phyloP scores from a whole-genome alignment of 2,797 vertebrate genomes.

The Eidolon dupreanum region DNA sequence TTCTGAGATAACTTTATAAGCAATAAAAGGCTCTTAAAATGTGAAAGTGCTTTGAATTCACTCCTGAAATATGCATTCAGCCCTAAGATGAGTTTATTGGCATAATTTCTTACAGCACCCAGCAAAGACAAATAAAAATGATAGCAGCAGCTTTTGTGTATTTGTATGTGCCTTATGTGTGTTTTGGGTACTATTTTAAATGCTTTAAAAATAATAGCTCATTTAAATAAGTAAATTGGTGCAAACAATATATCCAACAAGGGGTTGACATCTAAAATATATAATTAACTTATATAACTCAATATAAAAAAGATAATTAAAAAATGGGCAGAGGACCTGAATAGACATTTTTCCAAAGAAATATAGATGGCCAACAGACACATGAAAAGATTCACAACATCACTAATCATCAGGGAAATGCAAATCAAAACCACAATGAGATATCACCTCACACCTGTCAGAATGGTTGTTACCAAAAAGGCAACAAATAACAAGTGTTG shows the following conservation, averaged over 20 bases:
- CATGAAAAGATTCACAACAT: background rate
- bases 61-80: conserved; percentile 46
- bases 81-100: conserved; percentile 4
- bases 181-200: background rate
- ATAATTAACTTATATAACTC: background rate
- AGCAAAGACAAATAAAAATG: conserved; percentile 41
- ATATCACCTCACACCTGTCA: background rate
- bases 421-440: background rate
- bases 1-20: conserved; percentile 17
- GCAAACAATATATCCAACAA: background rate
- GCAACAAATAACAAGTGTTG: background rate
- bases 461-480: background rate
- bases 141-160: background rate
- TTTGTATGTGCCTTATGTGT: background rate
- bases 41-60: conserved; percentile 38
- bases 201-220: conserved; percentile 15
- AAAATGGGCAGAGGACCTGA: background rate
- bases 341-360: background rate
- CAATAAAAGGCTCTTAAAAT: conserved; percentile 18
- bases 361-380: background rate
- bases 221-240: background rate
- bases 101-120: background rate
- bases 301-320: background rate
- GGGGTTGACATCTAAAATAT: background rate
- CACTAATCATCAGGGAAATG: background rate